Evolutionary conservation across 2,797 vertebrate species (phyloP).

Genomic region (Brachyalestes nurse): DNA sequence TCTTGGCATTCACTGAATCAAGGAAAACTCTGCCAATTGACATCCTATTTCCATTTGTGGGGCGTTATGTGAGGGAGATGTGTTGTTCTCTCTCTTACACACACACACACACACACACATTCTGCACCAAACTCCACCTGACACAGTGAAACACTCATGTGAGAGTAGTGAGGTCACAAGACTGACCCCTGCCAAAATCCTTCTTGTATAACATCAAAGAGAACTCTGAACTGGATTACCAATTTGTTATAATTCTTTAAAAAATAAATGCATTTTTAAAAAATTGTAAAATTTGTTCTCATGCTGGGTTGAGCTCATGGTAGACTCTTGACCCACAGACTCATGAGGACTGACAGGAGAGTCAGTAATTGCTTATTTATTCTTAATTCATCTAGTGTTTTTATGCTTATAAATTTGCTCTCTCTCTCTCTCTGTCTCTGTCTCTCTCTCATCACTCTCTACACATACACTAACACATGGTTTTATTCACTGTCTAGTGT

Average conservation of each 20-base stretch:
- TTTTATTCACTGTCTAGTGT: too few relatives aligned
- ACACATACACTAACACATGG: too few relatives aligned
- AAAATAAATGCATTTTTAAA: too few relatives aligned
- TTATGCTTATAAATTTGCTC: not conserved
- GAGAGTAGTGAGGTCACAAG: not conserved
- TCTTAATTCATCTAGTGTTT: too few relatives aligned
- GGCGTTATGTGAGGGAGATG: constrained; percentile 20
- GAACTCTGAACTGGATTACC: not conserved
- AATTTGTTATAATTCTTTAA: too few relatives aligned
- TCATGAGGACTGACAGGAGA: not conserved
- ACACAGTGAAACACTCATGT: constrained; percentile 5
- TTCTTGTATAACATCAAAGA: constrained; percentile 5
- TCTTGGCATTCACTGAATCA: constrained; percentile 46
- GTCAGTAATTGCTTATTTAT: not conserved
- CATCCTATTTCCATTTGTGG: constrained; percentile 45
- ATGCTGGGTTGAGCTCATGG: too few relatives aligned
- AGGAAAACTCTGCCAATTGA: constrained; percentile 39
- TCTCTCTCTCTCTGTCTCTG: too few relatives aligned
- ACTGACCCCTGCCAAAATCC: not conserved
- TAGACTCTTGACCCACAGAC: not conserved
- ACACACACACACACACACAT: constrained; percentile 9
- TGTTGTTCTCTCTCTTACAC: not conserved
- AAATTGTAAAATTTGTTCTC: too few relatives aligned
- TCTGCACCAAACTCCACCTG: constrained; percentile 15
- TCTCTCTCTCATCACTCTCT: too few relatives aligned